Evolutionary conservation across 2,113 vertebrate genomes (phyloP), one percentile per base, ranked within the genome.

Genomic region (Phyllostomus hastatus): DNA sequence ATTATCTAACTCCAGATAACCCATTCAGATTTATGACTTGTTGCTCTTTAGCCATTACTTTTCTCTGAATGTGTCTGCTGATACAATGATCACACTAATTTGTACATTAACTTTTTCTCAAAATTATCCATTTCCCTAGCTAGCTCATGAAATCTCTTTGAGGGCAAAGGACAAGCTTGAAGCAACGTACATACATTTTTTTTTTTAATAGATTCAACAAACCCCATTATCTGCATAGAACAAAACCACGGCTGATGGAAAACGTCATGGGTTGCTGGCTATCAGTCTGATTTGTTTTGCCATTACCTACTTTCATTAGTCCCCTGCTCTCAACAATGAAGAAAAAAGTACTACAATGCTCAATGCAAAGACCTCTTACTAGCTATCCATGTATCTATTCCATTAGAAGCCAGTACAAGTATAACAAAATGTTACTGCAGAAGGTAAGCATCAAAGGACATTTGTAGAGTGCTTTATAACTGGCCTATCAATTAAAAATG

Each of bases 401-500:
- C 11, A 20, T 72, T 50, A 66, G 72, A 28, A 84, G 5, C 54
- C 28, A n/a, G n/a, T 57, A 90, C 88, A 70, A 78, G 70, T 28
- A 10, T 33, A 87, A 54, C 19, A 79, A 76, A 85, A 85, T 20
- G n/a, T 35, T 72, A 79, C 8, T 19, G 31, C 43, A 83, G 7
- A 96, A 94, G 31, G 33, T 41, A 26, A 78, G 35, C 64, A 48
- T 72, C 78, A 85, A 75, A 26, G 52, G 10, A 72, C 19, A 79
- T 69, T 59, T 85, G 38, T 72, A 67, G 35, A 84, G 35, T 70
- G 31, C 33, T 87, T 81, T 87, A 94, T 17, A 82, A 95, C 38
- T 54, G 86, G 46, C 43, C 67, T 86, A 76, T n/a, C 88, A 94
- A 92, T 88, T 67, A 79, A 92, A 90, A 90, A 90, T 33, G 35